A percentile compares a stretch with the other conserved stretches of the same genome.
These are phyloP conservation scores for Oligia latruncula DNA, from an alignment of 2,888 invertebrate genomes.

Conservation along the genomic window DNA sequence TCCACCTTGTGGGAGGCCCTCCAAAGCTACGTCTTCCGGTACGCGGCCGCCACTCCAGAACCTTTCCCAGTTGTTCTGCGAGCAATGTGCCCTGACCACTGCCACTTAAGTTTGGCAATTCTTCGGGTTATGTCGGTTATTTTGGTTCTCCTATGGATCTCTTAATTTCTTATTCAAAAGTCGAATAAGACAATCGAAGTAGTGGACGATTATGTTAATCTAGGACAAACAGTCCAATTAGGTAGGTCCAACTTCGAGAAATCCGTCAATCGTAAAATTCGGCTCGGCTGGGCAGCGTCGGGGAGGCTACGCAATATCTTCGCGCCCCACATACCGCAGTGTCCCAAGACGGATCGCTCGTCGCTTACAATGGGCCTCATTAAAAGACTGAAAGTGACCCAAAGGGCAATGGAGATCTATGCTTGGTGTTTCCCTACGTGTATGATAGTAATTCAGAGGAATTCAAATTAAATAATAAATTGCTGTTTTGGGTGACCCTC, in stretches of 20 bases:
- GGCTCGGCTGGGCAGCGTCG: not conserved
- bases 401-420: not conserved
- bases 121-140: not conserved
- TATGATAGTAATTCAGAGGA: not conserved
- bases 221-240: not conserved
- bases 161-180: not conserved
- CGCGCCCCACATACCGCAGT: not conserved
- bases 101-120: not conserved
- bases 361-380: not conserved
- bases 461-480: not conserved
- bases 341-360: not conserved
- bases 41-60: not conserved
- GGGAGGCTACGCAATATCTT: not conserved
- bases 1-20: too few species aligned
- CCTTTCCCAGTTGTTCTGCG: not conserved
- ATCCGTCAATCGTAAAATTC: not conserved
- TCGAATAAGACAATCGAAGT: not conserved
- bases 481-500: not conserved
- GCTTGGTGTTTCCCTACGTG: not conserved
- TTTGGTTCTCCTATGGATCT: not conserved
- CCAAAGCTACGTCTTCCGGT: not conserved
- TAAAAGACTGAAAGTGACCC: not conserved
- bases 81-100: not conserved
- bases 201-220: not conserved
- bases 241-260: not conserved